These are phyloP conservation scores for Ceratosolen solmsi DNA, from an alignment of 1,140 invertebrate genomes.

Conservation along the genomic window DNA sequence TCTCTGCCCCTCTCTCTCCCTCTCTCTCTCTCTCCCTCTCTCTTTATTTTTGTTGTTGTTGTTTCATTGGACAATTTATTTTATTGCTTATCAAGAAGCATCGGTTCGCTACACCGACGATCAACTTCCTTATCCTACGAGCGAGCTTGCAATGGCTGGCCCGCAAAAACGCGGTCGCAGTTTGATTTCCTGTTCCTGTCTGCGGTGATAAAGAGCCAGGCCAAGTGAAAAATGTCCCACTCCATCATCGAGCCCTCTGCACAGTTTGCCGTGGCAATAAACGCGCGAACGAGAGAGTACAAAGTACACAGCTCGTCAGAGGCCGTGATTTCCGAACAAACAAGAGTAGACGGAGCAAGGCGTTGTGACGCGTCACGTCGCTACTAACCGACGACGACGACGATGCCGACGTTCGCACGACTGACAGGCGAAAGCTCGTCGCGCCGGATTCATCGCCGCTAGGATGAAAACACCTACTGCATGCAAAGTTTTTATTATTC, in stretches of 20 bases:
- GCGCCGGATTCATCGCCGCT: not conserved
- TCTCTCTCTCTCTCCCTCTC: too few species aligned
- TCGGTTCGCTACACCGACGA: too few species aligned
- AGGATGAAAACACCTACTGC: not conserved
- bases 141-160: too few species aligned
- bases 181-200: too few species aligned
- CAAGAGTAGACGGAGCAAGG: not conserved
- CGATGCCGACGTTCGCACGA: not conserved
- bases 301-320: constrained; percentile 45
- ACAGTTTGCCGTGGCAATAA: constrained; percentile 41
- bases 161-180: too few species aligned
- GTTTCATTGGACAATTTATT: too few species aligned
- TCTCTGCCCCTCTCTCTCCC: too few species aligned
- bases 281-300: not conserved
- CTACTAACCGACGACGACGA: not conserved
- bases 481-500: too few species aligned
- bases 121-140: not conserved
- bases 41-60: too few species aligned
- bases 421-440: not conserved
- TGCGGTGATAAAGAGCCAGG: not conserved
- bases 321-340: constrained; percentile 48
- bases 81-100: too few species aligned
- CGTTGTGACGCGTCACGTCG: not conserved
- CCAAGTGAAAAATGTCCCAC: not conserved
- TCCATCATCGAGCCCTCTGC: not conserved